Conservation (phyloP, 2,113 vertebrate species). For the Taxidea taxus region DNA sequence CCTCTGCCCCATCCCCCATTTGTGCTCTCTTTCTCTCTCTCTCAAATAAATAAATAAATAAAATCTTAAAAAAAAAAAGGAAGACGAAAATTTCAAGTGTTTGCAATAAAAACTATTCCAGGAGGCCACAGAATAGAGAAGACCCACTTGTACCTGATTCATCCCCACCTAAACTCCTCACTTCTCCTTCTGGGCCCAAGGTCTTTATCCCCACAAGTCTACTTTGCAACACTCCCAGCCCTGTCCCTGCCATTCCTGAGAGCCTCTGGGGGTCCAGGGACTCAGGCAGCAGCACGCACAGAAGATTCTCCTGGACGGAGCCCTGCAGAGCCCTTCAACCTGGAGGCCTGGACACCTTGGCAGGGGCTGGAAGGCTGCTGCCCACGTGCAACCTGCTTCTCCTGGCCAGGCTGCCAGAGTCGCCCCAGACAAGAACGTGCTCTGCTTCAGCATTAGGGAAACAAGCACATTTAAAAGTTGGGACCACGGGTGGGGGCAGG, state of each 20-base stretch:
- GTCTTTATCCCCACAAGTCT: neutral
- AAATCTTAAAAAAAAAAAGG: neutral
- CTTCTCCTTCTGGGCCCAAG: neutral
- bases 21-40: neutral
- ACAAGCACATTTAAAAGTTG: neutral
- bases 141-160: neutral
- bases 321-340: neutral
- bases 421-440: neutral
- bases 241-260: neutral
- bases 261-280: rapidly evolving
- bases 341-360: constrained; percentile 60
- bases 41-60: neutral
- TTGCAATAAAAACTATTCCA: neutral
- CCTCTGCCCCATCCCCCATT: neutral
- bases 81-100: neutral
- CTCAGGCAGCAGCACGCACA: rapidly evolving
- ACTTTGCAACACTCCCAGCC: neutral
- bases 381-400: constrained; percentile 62
- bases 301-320: neutral
- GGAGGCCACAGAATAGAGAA: neutral
- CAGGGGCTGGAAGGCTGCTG: neutral
- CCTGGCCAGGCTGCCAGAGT: constrained; percentile 67
- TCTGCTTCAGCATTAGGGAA: neutral
- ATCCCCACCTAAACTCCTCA: too few relatives aligned
- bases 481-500: neutral